These are phyloP conservation scores for Busseola fusca DNA, from an alignment of 2,888 invertebrate species.

Conservation along the genomic window DNA sequence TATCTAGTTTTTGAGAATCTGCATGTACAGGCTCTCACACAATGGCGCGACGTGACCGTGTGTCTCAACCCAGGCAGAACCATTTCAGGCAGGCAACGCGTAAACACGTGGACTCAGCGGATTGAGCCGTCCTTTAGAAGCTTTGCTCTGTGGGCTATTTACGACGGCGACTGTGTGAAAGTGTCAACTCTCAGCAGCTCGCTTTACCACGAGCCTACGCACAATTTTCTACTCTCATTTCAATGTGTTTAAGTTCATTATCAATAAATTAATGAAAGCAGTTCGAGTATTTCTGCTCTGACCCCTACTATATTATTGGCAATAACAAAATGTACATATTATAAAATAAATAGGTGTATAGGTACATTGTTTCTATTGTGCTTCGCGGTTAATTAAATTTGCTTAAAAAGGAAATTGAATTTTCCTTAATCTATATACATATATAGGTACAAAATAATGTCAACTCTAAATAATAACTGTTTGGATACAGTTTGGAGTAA, in stretches of 20 bases:
- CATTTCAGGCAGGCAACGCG: too few relatives aligned
- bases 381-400: constrained; percentile 1
- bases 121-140: too few relatives aligned
- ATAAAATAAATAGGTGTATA: not conserved
- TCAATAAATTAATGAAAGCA: not conserved
- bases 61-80: too few relatives aligned
- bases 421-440: not conserved
- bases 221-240: not conserved
- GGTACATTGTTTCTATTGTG: not conserved
- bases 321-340: not conserved
- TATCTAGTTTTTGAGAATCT: not conserved
- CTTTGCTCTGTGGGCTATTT: too few relatives aligned
- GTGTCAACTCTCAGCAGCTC: not conserved
- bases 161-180: too few relatives aligned
- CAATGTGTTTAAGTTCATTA: not conserved
- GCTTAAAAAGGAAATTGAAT: not conserved
- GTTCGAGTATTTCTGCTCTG: not conserved
- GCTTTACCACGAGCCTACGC: not conserved
- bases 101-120: too few relatives aligned
- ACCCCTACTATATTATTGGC: not conserved
- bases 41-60: too few relatives aligned
- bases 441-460: not conserved
- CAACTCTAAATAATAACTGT: not conserved
- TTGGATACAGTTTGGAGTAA: not conserved
- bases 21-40: not conserved